phyloP scores from a whole-genome alignment of 2,888 invertebrate species.

The Nesidiocoris tenuis region DNA sequence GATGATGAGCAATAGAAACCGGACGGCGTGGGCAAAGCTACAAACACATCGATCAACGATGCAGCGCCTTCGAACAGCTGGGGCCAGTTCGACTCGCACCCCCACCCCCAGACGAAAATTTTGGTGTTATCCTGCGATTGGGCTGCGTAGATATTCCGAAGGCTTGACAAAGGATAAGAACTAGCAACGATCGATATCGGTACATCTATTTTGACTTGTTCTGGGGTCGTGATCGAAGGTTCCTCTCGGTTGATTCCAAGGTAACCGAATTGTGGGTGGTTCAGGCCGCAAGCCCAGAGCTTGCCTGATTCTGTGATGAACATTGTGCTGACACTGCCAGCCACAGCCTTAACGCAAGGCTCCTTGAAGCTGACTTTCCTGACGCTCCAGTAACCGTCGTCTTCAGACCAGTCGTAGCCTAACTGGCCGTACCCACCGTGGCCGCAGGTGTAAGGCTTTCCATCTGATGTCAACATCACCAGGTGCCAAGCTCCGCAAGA shows the following conservation, averaged over 20 bases:
- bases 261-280: conserved; percentile 23
- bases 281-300: conserved; percentile 22
- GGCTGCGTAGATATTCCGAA: conserved; percentile 9
- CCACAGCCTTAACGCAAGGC: not conserved
- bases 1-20: not conserved
- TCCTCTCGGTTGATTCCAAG: conserved; percentile 20
- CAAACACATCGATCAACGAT: not conserved
- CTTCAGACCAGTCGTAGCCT: conserved; percentile 21
- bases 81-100: conserved; percentile 12
- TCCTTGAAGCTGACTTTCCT: conserved; percentile 11
- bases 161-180: conserved; percentile 7
- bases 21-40: conserved; percentile 1
- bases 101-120: conserved; percentile 19
- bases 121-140: not conserved
- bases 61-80: conserved; percentile 2
- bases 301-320: conserved; percentile 15
- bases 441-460: conserved; percentile 17
- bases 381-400: conserved; percentile 11
- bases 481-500: conserved; percentile 20
- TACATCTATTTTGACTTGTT: conserved; percentile 16
- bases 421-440: conserved; percentile 20
- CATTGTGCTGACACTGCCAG: conserved; percentile 18
- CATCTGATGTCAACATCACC: conserved; percentile 20
- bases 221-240: not conserved
- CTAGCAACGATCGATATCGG: not conserved